Conservation (phyloP, 2,888 invertebrate species). For the Clanis bilineata region DNA sequence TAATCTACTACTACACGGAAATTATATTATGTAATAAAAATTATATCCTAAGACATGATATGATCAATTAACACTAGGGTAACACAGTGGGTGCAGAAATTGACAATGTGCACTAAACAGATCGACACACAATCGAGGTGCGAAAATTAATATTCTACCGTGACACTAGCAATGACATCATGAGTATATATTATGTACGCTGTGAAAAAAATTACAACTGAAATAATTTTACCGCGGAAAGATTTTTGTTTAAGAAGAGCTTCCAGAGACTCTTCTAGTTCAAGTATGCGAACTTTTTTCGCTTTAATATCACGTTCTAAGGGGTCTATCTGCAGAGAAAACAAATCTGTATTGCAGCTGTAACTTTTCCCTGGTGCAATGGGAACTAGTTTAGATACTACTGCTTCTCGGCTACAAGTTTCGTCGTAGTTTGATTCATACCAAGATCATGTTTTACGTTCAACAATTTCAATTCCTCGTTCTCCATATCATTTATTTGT, state of each 20-base stretch:
- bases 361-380: slow-evolving; percentile 60
- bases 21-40: slow-evolving; percentile 4
- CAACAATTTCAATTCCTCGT: slow-evolving; percentile 87
- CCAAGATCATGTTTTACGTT: slow-evolving; percentile 72
- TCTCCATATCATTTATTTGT: slow-evolving; percentile 93
- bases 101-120: slow-evolving; percentile 15
- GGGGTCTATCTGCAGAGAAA: slow-evolving; percentile 87
- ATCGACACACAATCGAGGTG: slow-evolving; percentile 26
- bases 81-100: slow-evolving; percentile 16
- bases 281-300: slow-evolving; percentile 89
- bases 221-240: slow-evolving; percentile 72
- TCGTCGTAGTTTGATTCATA: slow-evolving; percentile 42
- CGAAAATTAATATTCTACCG: slow-evolving; percentile 30
- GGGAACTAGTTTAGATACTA: slow-evolving; percentile 17
- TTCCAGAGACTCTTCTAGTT: slow-evolving; percentile 92
- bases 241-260: slow-evolving; percentile 89
- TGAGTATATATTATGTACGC: slow-evolving; percentile 7
- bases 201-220: slow-evolving; percentile 79
- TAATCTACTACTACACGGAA: slow-evolving; percentile 1
- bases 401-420: background rate
- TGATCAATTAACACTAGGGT: slow-evolving; percentile 14
- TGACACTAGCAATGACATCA: slow-evolving; percentile 26
- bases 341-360: slow-evolving; percentile 54
- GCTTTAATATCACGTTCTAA: slow-evolving; percentile 92
- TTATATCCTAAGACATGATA: slow-evolving; percentile 18